phyloP scores from a whole-genome alignment of 2,888 invertebrate genomes.

The Nymphalis c-album region DNA sequence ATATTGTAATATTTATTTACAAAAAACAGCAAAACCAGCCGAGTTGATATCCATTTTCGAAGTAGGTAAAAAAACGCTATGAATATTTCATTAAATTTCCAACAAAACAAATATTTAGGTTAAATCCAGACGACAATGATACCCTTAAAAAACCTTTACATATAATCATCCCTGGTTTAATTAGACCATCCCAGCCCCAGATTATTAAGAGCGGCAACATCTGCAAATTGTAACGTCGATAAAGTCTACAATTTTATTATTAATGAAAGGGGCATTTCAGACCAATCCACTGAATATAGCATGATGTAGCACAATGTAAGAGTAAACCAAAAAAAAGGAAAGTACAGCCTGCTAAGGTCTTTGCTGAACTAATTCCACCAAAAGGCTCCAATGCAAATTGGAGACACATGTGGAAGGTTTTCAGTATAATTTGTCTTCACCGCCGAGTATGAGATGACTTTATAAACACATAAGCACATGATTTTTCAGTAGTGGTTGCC shows the following conservation, averaged over 20 bases:
- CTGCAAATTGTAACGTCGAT: constrained; percentile 19
- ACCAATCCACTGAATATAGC: not conserved
- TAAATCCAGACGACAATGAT: not conserved
- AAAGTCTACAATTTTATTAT: constrained; percentile 21
- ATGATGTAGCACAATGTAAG: not conserved
- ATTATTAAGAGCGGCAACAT: constrained; percentile 15
- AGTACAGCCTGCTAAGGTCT: too few species aligned
- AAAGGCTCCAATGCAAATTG: too few species aligned
- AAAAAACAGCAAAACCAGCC: too few species aligned
- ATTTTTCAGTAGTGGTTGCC: too few species aligned
- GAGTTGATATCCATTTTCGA: too few species aligned
- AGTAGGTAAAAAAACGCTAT: not conserved
- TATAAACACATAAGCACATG: too few species aligned
- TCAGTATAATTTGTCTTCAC: too few species aligned
- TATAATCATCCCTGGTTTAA: not conserved
- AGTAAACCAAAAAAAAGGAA: not conserved
- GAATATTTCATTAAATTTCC: constrained; percentile 4
- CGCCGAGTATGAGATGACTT: too few species aligned
- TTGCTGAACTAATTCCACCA: too few species aligned
- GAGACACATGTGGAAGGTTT: too few species aligned
- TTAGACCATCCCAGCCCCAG: not conserved
- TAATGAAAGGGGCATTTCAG: constrained; percentile 6
- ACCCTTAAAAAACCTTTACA: not conserved
- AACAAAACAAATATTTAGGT: not conserved
- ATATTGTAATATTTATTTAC: too few species aligned